Evolutionary conservation across 2,888 invertebrate genomes (phyloP).

Genomic region (Villa cingulata): DNA sequence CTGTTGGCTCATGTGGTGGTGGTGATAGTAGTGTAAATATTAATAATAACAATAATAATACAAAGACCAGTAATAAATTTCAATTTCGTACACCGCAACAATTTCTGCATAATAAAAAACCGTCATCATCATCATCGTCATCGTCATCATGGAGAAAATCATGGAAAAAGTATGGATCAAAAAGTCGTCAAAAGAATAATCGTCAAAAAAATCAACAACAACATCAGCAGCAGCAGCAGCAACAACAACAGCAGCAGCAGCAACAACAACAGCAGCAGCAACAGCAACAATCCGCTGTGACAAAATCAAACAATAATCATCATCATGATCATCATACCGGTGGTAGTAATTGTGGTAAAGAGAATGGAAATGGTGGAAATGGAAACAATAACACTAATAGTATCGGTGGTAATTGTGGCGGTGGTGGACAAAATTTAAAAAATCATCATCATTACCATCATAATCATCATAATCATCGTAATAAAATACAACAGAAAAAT

Average conservation of each 20-base stretch:
- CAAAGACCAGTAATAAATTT: conserved; percentile 11
- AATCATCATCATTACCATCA: neutral
- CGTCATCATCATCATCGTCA: too few relatives aligned
- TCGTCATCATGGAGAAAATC: conserved; percentile 23
- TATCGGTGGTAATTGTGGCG: conserved; percentile 8
- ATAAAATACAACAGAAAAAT: conserved; percentile 10
- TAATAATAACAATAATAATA: neutral
- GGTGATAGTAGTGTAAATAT: neutral
- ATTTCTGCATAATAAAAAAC: conserved; percentile 22
- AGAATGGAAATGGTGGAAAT: too few relatives aligned
- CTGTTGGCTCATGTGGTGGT: too few relatives aligned
- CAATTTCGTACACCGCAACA: conserved; percentile 34
- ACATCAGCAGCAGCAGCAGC: conserved; percentile 13
- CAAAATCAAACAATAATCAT: conserved; percentile 2
- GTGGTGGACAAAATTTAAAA: conserved; percentile 1
- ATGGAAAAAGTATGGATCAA: conserved; percentile 32
- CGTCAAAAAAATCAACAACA: conserved; percentile 5
- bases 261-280: conserved; percentile 11
- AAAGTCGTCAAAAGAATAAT: conserved; percentile 20
- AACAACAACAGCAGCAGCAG: conserved; percentile 14
- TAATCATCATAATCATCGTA: neutral
- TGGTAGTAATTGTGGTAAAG: too few relatives aligned
- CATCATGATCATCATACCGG: too few relatives aligned
- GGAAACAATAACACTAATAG: too few relatives aligned
- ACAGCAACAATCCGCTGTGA: conserved; percentile 9